Evolutionary conservation across 2,113 vertebrate genomes (phyloP), one percentile per base, ranked within the genome.

Genomic region (Syrrhaptes paradoxus): DNA sequence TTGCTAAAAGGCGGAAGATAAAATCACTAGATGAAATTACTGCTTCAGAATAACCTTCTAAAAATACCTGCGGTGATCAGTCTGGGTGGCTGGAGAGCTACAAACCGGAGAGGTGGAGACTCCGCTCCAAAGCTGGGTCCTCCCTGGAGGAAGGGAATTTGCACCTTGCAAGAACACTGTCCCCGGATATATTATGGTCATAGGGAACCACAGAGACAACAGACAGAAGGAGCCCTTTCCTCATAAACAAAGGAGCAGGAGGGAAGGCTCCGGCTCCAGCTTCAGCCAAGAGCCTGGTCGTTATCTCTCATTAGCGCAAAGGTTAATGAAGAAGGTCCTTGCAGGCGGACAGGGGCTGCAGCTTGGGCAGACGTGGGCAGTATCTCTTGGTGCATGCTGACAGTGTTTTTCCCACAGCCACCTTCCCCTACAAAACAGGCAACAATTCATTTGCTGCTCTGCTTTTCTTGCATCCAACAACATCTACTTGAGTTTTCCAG

Each of bases 1-100:
- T 96, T 90, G 82, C 93, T 97, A 96, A 97, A 95, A 93, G 91
- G 87, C 79, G 80, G 87, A 93, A 89, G 95, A 91, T 95, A 96
- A 96, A 95, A 97, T 94, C 85, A 18, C 70, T 41, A 49, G 85
- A 91, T 91, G 87, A 94, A 95, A 94, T 95, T 88, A 74, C 82
- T 89, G 85, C 75, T 87, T 88, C 24, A 25, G 76, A 91, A 81
- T 83, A 91, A 95, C 94, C 92, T 95, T 92, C 95, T 90, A 89
- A 97, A 95, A 96, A 94, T 97, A 95, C 92, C 93, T 75, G 76
- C 15, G 20, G 90, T 90, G 95, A 89, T 93, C 58, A 32, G 88
- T 52, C 85, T 81, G 95, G 43, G 17, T 49, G 89, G 87, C 89
- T 83, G 89, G 82, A 89, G 81, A 85, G 89, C 72, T 78, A 19